Conservation (phyloP, 2,888 invertebrate species). For the Panopea generosa region DNA sequence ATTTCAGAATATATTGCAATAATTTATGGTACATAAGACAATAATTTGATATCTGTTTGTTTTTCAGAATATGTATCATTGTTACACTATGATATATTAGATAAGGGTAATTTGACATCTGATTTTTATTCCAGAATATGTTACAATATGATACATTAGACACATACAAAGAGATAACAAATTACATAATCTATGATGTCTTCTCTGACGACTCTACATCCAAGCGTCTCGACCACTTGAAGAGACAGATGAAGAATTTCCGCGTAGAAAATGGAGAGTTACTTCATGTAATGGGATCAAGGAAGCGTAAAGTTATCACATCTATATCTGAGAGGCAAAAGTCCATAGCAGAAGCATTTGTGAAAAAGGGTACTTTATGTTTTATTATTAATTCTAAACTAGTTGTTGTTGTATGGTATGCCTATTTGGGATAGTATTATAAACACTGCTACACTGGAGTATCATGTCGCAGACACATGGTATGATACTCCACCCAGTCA, state of each 20-base stretch:
- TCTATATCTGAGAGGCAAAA: slow-evolving; percentile 53
- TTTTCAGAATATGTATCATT: too few relatives aligned
- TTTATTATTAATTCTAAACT: too few relatives aligned
- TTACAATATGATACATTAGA: slow-evolving; percentile 44
- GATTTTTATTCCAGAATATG: slow-evolving; percentile 31
- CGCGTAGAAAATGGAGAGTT: slow-evolving; percentile 62
- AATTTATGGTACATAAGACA: too few relatives aligned
- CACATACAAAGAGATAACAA: slow-evolving; percentile 65
- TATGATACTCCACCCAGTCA: too few relatives aligned
- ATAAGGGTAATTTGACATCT: not conserved
- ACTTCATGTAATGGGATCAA: slow-evolving; percentile 45
- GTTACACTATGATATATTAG: too few relatives aligned
- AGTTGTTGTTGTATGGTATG: too few relatives aligned
- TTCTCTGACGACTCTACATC: slow-evolving; percentile 51
- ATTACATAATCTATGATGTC: slow-evolving; percentile 62
- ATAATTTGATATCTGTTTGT: too few relatives aligned
- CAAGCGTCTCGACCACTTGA: slow-evolving; percentile 54
- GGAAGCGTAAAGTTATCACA: slow-evolving; percentile 33
- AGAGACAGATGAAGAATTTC: slow-evolving; percentile 67
- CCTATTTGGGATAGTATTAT: too few relatives aligned
- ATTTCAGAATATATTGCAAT: too few relatives aligned
- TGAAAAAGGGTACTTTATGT: slow-evolving; percentile 60
- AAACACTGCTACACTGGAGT: too few relatives aligned
- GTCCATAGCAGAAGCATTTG: slow-evolving; percentile 63
- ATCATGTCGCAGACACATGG: too few relatives aligned